Conservation (phyloP, 2,888 invertebrate species). For the Saturnia japonica region DNA sequence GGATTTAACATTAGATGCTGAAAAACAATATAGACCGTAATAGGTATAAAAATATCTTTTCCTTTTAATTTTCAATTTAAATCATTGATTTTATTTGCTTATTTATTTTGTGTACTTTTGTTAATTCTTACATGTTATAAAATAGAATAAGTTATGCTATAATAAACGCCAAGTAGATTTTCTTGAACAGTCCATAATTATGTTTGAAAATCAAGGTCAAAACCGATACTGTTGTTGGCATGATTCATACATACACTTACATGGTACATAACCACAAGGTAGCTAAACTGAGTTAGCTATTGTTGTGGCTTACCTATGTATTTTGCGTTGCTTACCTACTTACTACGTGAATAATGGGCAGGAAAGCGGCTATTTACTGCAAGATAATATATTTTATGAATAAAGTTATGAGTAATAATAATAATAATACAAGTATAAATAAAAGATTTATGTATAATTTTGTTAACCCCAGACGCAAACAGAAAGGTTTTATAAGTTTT, state of each 20-base stretch:
- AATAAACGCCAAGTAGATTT: not conserved
- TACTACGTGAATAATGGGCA: not conserved
- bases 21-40: no score
- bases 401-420: not conserved
- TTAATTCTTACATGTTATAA: not conserved
- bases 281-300: not conserved
- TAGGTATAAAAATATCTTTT: no score
- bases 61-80: no score
- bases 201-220: not conserved
- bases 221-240: not conserved
- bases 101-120: no score
- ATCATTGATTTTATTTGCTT: no score
- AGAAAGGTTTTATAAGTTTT: not conserved
- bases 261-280: not conserved
- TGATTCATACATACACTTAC: not conserved
- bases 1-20: no score
- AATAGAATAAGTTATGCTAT: not conserved
- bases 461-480: no score
- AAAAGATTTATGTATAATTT: not conserved
- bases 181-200: not conserved
- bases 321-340: not conserved
- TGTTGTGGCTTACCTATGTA: not conserved
- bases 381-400: not conserved
- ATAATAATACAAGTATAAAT: not conserved
- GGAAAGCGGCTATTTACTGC: not conserved